phyloP scores from a whole-genome alignment of 1,140 invertebrate species.

The Calliphora vicina region DNA sequence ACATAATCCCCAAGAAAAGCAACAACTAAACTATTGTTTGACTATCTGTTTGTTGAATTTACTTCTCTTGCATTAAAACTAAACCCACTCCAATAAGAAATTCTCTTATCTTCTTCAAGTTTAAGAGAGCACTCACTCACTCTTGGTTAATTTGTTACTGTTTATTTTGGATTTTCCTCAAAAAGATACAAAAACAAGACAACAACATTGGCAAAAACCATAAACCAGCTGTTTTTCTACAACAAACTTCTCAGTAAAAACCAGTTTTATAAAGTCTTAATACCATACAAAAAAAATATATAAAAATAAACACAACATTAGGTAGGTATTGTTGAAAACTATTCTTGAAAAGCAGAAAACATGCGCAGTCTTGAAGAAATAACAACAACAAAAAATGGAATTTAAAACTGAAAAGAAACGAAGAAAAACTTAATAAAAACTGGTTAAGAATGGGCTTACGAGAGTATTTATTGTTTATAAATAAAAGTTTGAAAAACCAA shows the following conservation, averaged over 20 bases:
- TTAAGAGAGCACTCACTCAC: neutral
- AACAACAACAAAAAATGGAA: neutral
- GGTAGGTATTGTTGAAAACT: neutral
- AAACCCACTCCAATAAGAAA: neutral
- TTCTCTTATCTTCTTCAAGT: neutral
- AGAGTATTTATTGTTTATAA: neutral
- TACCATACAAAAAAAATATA: neutral
- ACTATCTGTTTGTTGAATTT: neutral
- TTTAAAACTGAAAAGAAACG: neutral
- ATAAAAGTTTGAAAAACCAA: neutral
- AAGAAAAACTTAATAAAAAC: neutral
- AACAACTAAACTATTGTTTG: conserved; percentile 4
- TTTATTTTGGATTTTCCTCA: neutral
- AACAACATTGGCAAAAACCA: neutral
- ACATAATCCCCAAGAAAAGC: conserved; percentile 14
- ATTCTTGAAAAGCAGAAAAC: neutral
- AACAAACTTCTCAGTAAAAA: neutral
- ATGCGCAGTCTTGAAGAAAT: neutral
- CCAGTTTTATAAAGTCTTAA: neutral
- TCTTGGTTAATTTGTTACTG: neutral
- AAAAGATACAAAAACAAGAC: neutral
- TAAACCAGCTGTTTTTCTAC: neutral
- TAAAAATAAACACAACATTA: neutral
- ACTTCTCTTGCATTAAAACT: neutral
- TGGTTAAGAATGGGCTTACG: neutral